Base-by-base conservation (phyloP, 2,797 vertebrate species). In the Chaunax sp. region DNA sequence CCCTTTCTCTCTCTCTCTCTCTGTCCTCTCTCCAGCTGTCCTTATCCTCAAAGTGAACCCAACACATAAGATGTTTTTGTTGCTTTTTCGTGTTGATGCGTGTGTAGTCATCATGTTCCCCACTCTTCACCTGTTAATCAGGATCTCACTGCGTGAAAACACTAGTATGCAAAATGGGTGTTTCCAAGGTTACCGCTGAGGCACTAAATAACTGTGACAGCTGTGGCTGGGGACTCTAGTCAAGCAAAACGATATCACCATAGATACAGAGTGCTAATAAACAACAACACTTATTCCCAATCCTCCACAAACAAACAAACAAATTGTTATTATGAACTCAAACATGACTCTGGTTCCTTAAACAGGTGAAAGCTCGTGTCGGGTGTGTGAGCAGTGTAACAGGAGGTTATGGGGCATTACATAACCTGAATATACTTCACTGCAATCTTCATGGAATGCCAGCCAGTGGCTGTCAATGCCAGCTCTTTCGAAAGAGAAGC, bases 141-240 rank as follows among this genome's bases (percentile, higher is more conserved):
- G 76, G 77, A 74, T 80, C 80, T 80, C 77, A 76, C 69, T 87
- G 89, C 71, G 77, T 58, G 76, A 78, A 84, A 89, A 86, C 88
- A 87, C 87, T 85, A 77, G 71, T 69, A 64, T 55, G 80, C 75
- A 59, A 73, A 78, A 57, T 71, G 84, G 81, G 87, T 80, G 91
- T 92, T 92, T 85, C 90, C 90, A 92, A 87, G 90, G 90, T 89
- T 90, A 92, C 91, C 47, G 63, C 79, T 75, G 87, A 86, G 83
- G 82, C 84, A 88, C 78, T 91, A 90, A 89, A 92, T 90, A 88
- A 90, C 81, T 76, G 82, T 89, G 89, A 85, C 91, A 90, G 89
- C 87, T 91, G 89, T 81, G 84, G 68, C 89, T 86, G 73, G 85
- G 86, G 84, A 89, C 78, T 86, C 77, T 81, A 80, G 79, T 90